Conservation (phyloP, 2,113 vertebrate genomes). For the Platysternon megacephalum region DNA sequence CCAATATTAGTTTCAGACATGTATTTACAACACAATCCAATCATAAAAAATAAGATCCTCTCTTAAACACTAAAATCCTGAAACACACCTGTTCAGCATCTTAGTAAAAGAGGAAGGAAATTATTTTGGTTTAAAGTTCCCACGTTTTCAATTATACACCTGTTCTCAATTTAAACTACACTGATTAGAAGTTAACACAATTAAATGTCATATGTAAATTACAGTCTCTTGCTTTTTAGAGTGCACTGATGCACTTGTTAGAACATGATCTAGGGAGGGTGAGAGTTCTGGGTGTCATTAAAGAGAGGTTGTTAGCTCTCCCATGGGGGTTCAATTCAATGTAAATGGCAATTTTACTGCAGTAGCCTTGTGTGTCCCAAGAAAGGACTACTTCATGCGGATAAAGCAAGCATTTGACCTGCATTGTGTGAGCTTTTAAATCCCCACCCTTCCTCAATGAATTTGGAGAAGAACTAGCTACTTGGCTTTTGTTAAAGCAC, state of each 20-base stretch:
- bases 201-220: constrained; percentile 42
- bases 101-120: background rate
- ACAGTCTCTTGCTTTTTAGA: background rate
- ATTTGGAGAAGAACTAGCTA: background rate
- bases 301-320: background rate
- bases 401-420: background rate
- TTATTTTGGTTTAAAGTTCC: background rate
- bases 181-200: constrained; percentile 40
- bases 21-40: background rate
- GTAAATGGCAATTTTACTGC: background rate
- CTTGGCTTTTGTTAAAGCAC: background rate
- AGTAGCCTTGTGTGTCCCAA: background rate
- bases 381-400: background rate
- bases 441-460: background rate
- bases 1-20: background rate
- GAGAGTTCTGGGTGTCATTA: background rate
- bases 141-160: background rate
- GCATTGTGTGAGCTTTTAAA: background rate
- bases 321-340: background rate
- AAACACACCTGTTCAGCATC: background rate
- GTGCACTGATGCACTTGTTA: background rate
- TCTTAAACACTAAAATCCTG: background rate
- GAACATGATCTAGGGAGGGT: background rate
- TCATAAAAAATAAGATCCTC: background rate
- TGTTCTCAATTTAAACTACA: constrained; percentile 15